Conservation (phyloP, 2,113 vertebrate genomes). For the Oncorhynchus gorbuscha region DNA sequence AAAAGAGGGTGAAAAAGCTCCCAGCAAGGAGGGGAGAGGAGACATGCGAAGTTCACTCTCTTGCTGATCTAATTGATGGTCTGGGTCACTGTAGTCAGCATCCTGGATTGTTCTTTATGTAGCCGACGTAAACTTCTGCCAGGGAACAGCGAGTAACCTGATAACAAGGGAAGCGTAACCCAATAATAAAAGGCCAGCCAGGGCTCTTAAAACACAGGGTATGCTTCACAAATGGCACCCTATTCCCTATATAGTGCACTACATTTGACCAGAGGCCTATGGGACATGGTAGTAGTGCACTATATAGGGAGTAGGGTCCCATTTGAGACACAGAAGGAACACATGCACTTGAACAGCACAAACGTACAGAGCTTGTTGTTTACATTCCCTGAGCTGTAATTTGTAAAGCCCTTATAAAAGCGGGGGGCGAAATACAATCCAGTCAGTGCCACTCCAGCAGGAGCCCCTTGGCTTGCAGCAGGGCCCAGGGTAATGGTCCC, state of each 20-base stretch:
- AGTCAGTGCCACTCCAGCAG: constrained; percentile 43
- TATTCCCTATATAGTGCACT: no score
- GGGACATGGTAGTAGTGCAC: no score
- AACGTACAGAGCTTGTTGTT: constrained; percentile 46
- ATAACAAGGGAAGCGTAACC: constrained; percentile 40
- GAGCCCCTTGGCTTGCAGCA: constrained; percentile 26
- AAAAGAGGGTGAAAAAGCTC: constrained; percentile 6
- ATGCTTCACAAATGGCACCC: not conserved
- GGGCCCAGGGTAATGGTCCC: constrained; percentile 41
- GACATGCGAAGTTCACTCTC: not conserved
- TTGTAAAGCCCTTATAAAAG: constrained; percentile 51
- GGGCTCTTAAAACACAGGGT: constrained; percentile 33
- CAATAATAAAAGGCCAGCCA: constrained; percentile 37
- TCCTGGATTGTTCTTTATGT: constrained; percentile 7
- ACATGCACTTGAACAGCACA: constrained; percentile 33
- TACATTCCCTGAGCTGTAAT: constrained; percentile 53
- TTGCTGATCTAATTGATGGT: constrained; percentile 22
- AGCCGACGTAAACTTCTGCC: constrained; percentile 35
- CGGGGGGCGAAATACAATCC: constrained; percentile 43
- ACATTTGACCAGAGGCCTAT: no score
- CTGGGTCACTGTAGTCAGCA: constrained; percentile 8
- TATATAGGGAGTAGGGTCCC: no score
- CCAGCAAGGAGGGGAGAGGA: no score
- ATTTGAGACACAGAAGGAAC: constrained; percentile 15
- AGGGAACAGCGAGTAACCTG: constrained; percentile 30